Percentiles rank a stretch among this genome's conserved stretches.
These are phyloP conservation scores for Drosophila fuyamai DNA, from an alignment of 1,140 invertebrate genomes.

Conservation along the genomic window DNA sequence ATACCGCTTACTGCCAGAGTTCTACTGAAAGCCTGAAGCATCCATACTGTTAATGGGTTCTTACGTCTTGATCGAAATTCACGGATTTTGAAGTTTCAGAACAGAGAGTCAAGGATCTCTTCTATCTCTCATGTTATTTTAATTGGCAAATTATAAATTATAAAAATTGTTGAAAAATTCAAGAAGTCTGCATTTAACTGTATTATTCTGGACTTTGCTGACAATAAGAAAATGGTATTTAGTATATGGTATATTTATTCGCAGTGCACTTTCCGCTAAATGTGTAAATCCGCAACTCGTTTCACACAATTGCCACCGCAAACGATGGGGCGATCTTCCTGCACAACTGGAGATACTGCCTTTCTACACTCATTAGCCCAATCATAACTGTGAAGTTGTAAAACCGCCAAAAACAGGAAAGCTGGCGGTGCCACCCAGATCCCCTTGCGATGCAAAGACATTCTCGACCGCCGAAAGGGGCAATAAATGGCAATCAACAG, in stretches of 20 bases:
- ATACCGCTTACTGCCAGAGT: too few relatives aligned
- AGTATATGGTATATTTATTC: too few relatives aligned
- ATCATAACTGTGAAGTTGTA: constrained; percentile 77
- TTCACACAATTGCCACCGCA: constrained; percentile 25
- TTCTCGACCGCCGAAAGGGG: constrained; percentile 31
- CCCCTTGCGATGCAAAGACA: constrained; percentile 18
- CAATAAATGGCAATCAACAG: constrained; percentile 79
- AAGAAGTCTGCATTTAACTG: too few relatives aligned
- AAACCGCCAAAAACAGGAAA: constrained; percentile 56
- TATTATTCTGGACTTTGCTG: too few relatives aligned
- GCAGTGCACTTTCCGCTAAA: neutral
- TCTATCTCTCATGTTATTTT: too few relatives aligned
- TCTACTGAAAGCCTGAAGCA: too few relatives aligned
- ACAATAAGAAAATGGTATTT: neutral
- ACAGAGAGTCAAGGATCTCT: too few relatives aligned
- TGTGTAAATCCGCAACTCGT: constrained; percentile 11
- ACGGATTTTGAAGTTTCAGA: too few relatives aligned
- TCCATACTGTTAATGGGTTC: too few relatives aligned
- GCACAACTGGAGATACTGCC: constrained; percentile 8
- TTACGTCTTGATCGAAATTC: too few relatives aligned
- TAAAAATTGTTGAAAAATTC: too few relatives aligned
- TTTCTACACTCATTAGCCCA: constrained; percentile 60
- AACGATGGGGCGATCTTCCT: constrained; percentile 17
- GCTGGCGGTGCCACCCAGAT: constrained; percentile 42
- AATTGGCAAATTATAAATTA: too few relatives aligned